phyloP scores from a whole-genome alignment of 2,888 invertebrate species.

The Anthrax anthrax region DNA sequence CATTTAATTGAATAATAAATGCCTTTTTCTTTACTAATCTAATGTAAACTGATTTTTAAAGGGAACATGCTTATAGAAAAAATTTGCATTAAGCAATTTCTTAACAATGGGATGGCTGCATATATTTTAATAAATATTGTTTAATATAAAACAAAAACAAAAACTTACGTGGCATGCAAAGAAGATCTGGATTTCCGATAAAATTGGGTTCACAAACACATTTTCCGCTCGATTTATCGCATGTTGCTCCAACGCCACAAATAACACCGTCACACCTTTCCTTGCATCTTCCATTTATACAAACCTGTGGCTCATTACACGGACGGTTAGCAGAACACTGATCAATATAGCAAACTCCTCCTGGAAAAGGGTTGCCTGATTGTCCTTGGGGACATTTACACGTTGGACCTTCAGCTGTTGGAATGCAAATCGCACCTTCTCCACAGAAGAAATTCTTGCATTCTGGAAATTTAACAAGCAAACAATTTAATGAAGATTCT shows the following conservation, averaged over 20 bases:
- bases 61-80: too few species aligned
- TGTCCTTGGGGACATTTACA: conserved; percentile 79
- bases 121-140: too few species aligned
- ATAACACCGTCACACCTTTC: conserved; percentile 75
- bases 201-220: conserved; percentile 80
- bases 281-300: conserved; percentile 77
- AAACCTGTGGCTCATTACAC: conserved; percentile 64
- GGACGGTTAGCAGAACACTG: conserved; percentile 63
- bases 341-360: conserved; percentile 70
- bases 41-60: too few species aligned
- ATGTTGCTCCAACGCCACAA: conserved; percentile 78
- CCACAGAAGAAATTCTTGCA: conserved; percentile 54
- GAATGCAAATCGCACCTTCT: conserved; percentile 70
- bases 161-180: conserved; percentile 88
- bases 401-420: conserved; percentile 69
- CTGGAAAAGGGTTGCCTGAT: conserved; percentile 82
- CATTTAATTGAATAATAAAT: too few species aligned
- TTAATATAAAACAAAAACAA: too few species aligned
- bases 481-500: too few species aligned
- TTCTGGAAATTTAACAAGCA: too few species aligned
- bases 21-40: too few species aligned
- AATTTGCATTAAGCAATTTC: too few species aligned
- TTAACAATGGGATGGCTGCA: too few species aligned
- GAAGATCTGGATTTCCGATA: conserved; percentile 73
- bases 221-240: conserved; percentile 63